Base-by-base conservation (phyloP, 2,113 vertebrate genomes). In the Pelecanus crispus region DNA sequence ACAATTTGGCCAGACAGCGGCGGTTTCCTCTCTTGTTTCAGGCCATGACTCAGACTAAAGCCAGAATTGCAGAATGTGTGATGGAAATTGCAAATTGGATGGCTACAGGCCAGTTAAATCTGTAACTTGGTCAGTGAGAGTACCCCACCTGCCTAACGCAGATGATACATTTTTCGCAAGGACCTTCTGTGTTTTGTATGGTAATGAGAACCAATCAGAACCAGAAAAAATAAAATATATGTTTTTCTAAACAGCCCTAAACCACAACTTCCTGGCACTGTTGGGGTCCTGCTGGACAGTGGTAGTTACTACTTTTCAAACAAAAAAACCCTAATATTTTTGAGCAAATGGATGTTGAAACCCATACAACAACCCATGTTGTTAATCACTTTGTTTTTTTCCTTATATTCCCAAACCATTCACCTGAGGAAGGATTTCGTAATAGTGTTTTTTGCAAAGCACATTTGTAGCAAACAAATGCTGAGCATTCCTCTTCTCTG, bases 381-480 rank as follows among this genome's bases (percentile, higher is more conserved):
- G 47, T 59, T 38, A 53, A 68, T 74, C 4, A 7, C 20, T 81
- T 18, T 87, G 7, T 36, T 61, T 79, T 79, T 58, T 3, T 6
- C 32, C 24, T 96, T 68, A 45, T 18, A 53, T 31, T 68, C 13
- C 40, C 49, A 82, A 25, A 22, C 55, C 31, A 82, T 96, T 93
- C 74, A 93, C 80, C 86, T 72, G 44, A 94, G 81, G 38, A 93
- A 89, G 40, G 72, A 50, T 79, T 94, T 92, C 0, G 0, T 81
- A 94, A 92, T 20, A 86, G 59, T 52, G n/a, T 24, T 47, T 94
- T 95, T 88, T 85, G 88, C 82, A 95, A 95, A 78, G 95, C 59
- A 56, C 83, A 66, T 90, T 78, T 79, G 73, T 77, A 93, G 84
- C 93, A 96, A 89, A 97, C 91, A 96, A 89, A 84, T 92, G 59